phyloP scores from a whole-genome alignment of 2,797 vertebrate species.

The Oophaga sylvatica region DNA sequence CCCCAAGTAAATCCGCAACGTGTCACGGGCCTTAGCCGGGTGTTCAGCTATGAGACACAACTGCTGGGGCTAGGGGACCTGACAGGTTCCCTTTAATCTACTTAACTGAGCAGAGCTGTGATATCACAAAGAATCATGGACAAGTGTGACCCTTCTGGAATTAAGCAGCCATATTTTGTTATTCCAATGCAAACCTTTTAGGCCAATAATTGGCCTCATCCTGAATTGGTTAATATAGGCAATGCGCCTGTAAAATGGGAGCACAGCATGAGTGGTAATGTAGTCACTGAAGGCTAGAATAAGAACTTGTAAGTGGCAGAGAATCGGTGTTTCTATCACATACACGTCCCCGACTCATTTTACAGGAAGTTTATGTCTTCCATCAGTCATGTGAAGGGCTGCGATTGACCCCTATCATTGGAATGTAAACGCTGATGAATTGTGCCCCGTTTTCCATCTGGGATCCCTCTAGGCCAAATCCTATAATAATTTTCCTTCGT shows the following conservation, averaged over 20 bases:
- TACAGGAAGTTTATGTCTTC: constrained; percentile 34
- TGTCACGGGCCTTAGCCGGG: no score
- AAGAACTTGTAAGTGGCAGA: not conserved
- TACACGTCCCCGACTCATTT: constrained; percentile 15
- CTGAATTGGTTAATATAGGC: not conserved
- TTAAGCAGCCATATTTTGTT: no score
- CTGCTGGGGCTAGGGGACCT: no score
- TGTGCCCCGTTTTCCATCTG: constrained; percentile 44
- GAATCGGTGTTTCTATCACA: not conserved
- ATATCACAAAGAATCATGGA: no score
- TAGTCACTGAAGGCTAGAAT: not conserved
- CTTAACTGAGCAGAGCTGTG: no score
- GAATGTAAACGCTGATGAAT: constrained; percentile 52
- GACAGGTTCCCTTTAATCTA: no score
- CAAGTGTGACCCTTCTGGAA: no score
- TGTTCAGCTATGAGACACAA: no score
- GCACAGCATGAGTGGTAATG: not conserved
- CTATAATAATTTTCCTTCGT: constrained; percentile 46
- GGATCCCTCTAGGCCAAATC: constrained; percentile 33
- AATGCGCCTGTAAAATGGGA: not conserved
- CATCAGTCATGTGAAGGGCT: constrained; percentile 13
- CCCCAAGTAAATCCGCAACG: no score
- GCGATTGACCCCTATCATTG: constrained; percentile 31
- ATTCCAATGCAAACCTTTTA: no score
- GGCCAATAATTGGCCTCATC: not conserved